Conservation (phyloP, 2,113 vertebrate genomes). For the Parus major region DNA sequence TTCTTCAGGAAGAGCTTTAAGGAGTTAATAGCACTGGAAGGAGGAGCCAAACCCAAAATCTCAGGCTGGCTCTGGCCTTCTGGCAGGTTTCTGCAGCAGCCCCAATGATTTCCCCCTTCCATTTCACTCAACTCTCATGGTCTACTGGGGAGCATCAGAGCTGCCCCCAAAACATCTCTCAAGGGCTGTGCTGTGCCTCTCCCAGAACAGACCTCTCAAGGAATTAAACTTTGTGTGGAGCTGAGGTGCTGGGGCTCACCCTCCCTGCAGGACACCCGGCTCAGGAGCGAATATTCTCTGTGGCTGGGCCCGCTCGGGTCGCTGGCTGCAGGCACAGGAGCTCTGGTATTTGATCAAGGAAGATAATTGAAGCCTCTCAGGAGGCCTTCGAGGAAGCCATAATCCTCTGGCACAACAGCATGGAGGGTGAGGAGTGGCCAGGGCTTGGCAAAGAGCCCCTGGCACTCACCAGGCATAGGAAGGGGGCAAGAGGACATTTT, state of each 20-base stretch:
- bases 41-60: background rate
- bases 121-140: background rate
- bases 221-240: background rate
- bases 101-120: background rate
- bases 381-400: background rate
- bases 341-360: background rate
- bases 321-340: background rate
- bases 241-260: background rate
- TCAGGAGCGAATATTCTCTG: rapidly evolving
- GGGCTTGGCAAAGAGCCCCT: background rate
- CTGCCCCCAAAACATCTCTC: background rate
- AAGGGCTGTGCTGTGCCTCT: background rate
- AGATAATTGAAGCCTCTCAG: background rate
- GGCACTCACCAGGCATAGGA: background rate
- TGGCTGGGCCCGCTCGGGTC: rapidly evolving
- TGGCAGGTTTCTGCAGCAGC: background rate
- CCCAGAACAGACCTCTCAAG: background rate
- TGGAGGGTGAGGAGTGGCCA: background rate
- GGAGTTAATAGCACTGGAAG: background rate
- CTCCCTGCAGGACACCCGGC: background rate
- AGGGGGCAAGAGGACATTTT: background rate
- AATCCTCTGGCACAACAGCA: background rate
- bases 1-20: background rate
- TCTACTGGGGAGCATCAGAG: background rate
- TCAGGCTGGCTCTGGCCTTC: background rate